Evolutionary conservation across 2,888 invertebrate genomes (phyloP).

Genomic region (Lamproptera curius): DNA sequence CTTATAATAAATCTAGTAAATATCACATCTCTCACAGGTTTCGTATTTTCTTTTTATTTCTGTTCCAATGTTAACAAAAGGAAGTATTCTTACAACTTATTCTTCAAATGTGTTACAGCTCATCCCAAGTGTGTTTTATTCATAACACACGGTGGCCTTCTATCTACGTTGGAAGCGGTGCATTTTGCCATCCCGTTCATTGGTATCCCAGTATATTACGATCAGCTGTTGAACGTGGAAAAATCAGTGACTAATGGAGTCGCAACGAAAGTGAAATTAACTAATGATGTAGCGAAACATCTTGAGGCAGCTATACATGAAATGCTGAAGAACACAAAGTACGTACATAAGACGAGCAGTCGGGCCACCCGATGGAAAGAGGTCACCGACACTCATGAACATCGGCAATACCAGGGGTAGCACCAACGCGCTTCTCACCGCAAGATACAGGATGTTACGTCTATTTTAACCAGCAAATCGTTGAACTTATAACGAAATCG

Average conservation of each 20-base stretch:
- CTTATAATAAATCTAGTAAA: not conserved
- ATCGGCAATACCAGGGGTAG: too few relatives aligned
- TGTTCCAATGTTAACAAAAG: not conserved
- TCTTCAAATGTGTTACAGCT: slow-evolving; percentile 32
- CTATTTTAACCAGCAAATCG: too few relatives aligned
- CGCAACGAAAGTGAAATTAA: slow-evolving; percentile 9
- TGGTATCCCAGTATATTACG: slow-evolving; percentile 11
- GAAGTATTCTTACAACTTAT: not conserved
- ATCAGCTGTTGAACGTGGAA: slow-evolving; percentile 11
- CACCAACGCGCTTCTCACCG: too few relatives aligned
- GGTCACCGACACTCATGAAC: too few relatives aligned
- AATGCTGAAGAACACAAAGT: slow-evolving; percentile 9
- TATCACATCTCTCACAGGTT: not conserved
- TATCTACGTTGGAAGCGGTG: slow-evolving; percentile 40
- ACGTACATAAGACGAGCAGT: too few relatives aligned
- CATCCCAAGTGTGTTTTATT: slow-evolving; percentile 39
- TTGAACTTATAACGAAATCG: too few relatives aligned
- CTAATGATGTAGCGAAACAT: slow-evolving; percentile 1
- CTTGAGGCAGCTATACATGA: slow-evolving; percentile 5
- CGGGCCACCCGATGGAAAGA: too few relatives aligned
- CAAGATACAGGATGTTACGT: too few relatives aligned
- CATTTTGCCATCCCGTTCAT: slow-evolving; percentile 42
- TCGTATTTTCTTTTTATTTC: not conserved
- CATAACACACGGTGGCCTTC: slow-evolving; percentile 42
- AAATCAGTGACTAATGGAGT: slow-evolving; percentile 7